Conservation (phyloP, 2,888 invertebrate species). For the Stenurella melanura region DNA sequence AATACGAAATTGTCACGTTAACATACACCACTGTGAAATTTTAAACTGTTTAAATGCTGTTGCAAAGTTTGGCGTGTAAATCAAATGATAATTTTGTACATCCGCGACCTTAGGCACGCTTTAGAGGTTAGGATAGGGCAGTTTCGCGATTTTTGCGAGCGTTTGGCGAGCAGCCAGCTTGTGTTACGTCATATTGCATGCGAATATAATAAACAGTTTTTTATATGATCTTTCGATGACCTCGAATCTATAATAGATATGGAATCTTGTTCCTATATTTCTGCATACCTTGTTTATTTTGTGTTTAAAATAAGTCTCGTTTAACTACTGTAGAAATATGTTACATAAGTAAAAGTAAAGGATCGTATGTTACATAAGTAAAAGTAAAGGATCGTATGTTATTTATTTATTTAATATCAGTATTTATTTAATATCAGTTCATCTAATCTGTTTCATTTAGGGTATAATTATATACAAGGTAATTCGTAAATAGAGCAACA, state of each 20-base stretch:
- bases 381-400: too few species aligned
- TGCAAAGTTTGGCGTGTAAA: conserved; percentile 33
- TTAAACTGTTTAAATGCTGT: conserved; percentile 25
- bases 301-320: background rate
- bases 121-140: conserved; percentile 63
- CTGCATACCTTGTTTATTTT: conserved; percentile 28
- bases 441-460: too few species aligned
- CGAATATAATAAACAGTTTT: conserved; percentile 49
- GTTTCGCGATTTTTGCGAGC: conserved; percentile 61
- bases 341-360: too few species aligned
- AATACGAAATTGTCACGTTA: background rate
- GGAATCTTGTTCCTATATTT: conserved; percentile 45
- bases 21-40: conserved; percentile 33
- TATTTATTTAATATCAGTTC: too few species aligned
- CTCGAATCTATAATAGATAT: conserved; percentile 45
- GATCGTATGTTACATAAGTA: background rate
- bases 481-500: too few species aligned
- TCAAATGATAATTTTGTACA: conserved; percentile 45
- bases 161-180: conserved; percentile 60
- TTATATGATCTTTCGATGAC: conserved; percentile 43
- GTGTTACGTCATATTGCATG: conserved; percentile 56
- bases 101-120: conserved; percentile 55
- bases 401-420: too few species aligned
- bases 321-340: too few species aligned
- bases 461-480: too few species aligned